A percentile compares a stretch with the other conserved stretches of the same genome.
These are phyloP conservation scores for Drosophila nigrodunni DNA, from an alignment of 1,140 invertebrate species.

Conservation along the genomic window DNA sequence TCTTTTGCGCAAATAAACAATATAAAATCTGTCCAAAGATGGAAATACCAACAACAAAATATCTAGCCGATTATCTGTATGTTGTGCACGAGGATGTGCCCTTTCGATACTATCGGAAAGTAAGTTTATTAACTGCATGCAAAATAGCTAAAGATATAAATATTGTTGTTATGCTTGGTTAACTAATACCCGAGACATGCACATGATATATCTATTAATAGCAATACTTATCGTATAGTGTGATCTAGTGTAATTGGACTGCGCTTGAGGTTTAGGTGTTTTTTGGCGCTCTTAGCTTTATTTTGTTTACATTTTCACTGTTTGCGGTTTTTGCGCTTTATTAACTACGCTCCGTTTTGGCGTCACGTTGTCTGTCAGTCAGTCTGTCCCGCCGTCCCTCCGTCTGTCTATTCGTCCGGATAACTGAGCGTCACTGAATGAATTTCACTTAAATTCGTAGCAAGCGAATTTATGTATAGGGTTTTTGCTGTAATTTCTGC, in stretches of 20 bases:
- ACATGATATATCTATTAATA: slow-evolving; percentile 31
- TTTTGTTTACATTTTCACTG: slow-evolving; percentile 81
- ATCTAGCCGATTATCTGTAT: slow-evolving; percentile 84
- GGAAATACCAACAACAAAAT: slow-evolving; percentile 84
- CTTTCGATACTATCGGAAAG: slow-evolving; percentile 84
- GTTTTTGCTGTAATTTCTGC: slow-evolving; percentile 33
- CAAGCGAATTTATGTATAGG: slow-evolving; percentile 45
- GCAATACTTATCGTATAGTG: neutral
- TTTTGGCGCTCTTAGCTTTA: slow-evolving; percentile 47
- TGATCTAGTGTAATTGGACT: slow-evolving; percentile 3
- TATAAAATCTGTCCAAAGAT: slow-evolving; percentile 84
- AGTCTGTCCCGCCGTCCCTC: slow-evolving; percentile 38
- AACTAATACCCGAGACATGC: slow-evolving; percentile 48
- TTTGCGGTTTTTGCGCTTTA: slow-evolving; percentile 75
- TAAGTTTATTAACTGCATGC: slow-evolving; percentile 58
- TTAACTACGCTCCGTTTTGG: slow-evolving; percentile 70
- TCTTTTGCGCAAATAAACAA: slow-evolving; percentile 75
- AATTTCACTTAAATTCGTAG: slow-evolving; percentile 72
- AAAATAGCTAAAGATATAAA: slow-evolving; percentile 2
- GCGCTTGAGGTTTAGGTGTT: slow-evolving; percentile 32
- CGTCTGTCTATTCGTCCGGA: slow-evolving; percentile 5
- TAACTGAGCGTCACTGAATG: slow-evolving; percentile 56
- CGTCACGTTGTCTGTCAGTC: slow-evolving; percentile 55
- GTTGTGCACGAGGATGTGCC: slow-evolving; percentile 84
- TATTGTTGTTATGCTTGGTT: slow-evolving; percentile 10